Evolutionary conservation across 1,140 invertebrate genomes (phyloP), one percentile per base, ranked within the genome.

Genomic region (Nasonia giraulti): DNA sequence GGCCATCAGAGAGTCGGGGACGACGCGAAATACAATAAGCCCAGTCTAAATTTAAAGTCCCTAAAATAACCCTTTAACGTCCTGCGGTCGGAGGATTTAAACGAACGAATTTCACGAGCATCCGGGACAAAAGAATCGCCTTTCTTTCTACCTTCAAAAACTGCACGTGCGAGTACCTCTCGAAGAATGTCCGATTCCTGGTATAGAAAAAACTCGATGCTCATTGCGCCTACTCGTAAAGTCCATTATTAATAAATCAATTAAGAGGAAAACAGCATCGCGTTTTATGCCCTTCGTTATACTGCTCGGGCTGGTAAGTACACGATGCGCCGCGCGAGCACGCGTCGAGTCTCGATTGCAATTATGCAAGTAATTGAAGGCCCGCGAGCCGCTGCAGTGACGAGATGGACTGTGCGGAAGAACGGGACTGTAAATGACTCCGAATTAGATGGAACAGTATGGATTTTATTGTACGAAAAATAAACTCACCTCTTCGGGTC

Each of bases 401-500:
- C 55, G 55, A 4, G 17, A 20, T 17, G 33, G 66, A 23, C 69
- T 11, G 12, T 20, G 74, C 74, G 27, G 27, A 75, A 75, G 47
- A 75, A 75, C 74, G 74, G 37, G 20, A 75, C 74, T 11, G 12
- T 2, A 40, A 33, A 71, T 33, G 23, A 37, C 20, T 84, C 79
- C 84, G 69, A 75, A 73, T 86, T 40, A 40, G 37, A 5, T 23
- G 80, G 27, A 27, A 27, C 20, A 80, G 82, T 79, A 78, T 86
- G 75, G 77, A 80, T 55, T 55, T 55, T 17, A 17, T 17, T 20
- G 2, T 0, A 17, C 4, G 50, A 20, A 55, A 55, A 55, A 55
- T 55, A 55, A 55, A 5, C 92, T 94, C 92, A 98, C 97, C 97
- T 97, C 86, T 97, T 98, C 80, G 97, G 97, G 94, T 99, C 98